A percentile compares a stretch with the other conserved stretches of the same genome.
Evolutionary conservation across 2,797 vertebrate species (phyloP).

Genomic region (Phoebastria nigripes): DNA sequence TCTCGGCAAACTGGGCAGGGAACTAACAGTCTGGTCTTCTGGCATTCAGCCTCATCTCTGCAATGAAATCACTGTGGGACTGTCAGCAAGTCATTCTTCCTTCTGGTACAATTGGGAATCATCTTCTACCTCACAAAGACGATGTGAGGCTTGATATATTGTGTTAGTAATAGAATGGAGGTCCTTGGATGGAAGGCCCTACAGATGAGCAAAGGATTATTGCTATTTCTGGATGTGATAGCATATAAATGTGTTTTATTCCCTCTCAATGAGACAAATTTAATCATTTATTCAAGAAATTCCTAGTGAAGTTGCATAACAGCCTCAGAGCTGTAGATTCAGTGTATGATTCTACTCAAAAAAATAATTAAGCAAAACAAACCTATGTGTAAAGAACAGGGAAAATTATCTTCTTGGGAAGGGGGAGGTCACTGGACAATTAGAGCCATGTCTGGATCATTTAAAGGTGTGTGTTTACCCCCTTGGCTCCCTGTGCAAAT

Average conservation of each 20-base stretch:
- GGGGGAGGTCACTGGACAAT: neutral
- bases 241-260: conserved; percentile 6
- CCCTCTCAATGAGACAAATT: neutral
- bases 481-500: neutral
- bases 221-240: conserved; percentile 3
- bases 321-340: neutral
- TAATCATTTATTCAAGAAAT: neutral
- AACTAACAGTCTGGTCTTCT: neutral
- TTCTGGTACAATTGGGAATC: neutral
- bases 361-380: neutral
- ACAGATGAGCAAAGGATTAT: conserved; percentile 43
- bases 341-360: neutral
- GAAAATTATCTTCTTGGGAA: neutral
- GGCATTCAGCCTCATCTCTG: conserved; percentile 11
- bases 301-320: neutral
- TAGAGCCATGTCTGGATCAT: neutral
- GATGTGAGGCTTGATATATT: neutral
- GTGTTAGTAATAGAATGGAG: neutral
- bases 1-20: neutral
- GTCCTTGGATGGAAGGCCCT: neutral
- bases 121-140: neutral
- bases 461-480: neutral
- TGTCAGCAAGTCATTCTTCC: neutral
- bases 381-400: neutral
- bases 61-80: conserved; percentile 6